Base-by-base conservation (phyloP, 2,797 vertebrate species). In the Anguilla megastoma region DNA sequence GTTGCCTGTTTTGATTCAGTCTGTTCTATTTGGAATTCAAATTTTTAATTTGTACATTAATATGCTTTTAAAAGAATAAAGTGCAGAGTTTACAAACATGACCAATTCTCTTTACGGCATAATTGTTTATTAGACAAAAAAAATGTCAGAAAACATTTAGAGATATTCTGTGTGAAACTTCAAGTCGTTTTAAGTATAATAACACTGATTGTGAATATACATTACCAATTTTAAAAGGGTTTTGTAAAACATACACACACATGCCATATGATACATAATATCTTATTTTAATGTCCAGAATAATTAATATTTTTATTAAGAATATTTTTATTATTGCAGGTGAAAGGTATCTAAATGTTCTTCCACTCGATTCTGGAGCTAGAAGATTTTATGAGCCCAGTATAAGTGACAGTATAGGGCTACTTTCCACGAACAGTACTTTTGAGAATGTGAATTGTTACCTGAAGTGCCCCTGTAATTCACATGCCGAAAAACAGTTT, bases 391-490 rank as follows among this genome's bases (percentile, higher is more conserved):
- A n/a, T 50, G 24, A 21, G 1, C 18, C 79, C 7, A n/a, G 79
- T 48, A 52, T 52, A 33, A 24, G 24, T 41, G 74, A 41, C 74
- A 79, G 7, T 79, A 14, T 45, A n/a, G 21, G 50, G 45, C 7
- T 82, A 50, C 63, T 69, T 9, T 69, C 63, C 33, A 50, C 10
- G 7, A 76, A 50, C 24, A 18, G 41, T 18, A 18, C 45, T 50
- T 50, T n/a, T 50, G 79, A 24, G 79, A 9, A 50, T 48, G 21
- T 50, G 79, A 82, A 82, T 82, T 50, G 45, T 85, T 58, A 63
- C 87, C 84, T 45, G 84, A 79, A 80, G 58, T 85, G 87, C 52
- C 87, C 87, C 84, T 58, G 74, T 56, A 36, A 41, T 84, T 88
- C 66, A 52, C 21, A 58, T 9, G 69, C 14, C 74, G 52, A 76